A percentile compares a stretch with the other conserved stretches of the same genome.
phyloP scores from a whole-genome alignment of 2,113 vertebrate genomes.

The Myxocyprinus asiaticus region DNA sequence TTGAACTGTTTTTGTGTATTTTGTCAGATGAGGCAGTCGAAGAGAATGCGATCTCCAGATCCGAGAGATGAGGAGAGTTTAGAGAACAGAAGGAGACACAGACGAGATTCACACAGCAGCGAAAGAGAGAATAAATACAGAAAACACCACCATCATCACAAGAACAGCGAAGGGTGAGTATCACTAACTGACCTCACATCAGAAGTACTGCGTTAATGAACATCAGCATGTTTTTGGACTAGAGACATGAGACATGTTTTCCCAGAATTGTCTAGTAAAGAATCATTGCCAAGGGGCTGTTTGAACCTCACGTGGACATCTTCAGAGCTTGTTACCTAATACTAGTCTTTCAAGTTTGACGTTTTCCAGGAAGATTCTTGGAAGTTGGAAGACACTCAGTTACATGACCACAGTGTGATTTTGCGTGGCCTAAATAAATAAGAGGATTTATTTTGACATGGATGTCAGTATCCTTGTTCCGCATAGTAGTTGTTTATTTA shows the following conservation, averaged over 20 bases:
- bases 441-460: too few species aligned
- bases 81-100: conserved; percentile 76
- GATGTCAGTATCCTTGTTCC: too few species aligned
- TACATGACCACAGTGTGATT: too few species aligned
- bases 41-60: conserved; percentile 79
- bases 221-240: too few species aligned
- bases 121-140: conserved; percentile 84
- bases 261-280: background rate
- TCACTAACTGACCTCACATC: background rate
- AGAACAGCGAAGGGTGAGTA: conserved; percentile 80
- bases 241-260: too few species aligned
- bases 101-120: conserved; percentile 84
- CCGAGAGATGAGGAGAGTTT: conserved; percentile 76
- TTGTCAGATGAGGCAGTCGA: conserved; percentile 86
- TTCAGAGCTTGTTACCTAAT: conserved; percentile 6
- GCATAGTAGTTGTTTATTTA: too few species aligned
- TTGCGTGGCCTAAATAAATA: too few species aligned
- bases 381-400: too few species aligned
- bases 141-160: conserved; percentile 66
- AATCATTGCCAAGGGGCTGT: background rate
- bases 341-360: conserved; percentile 12
- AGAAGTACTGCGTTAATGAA: too few species aligned
- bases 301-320: background rate
- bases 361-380: background rate
- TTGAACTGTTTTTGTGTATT: background rate